phyloP scores from a whole-genome alignment of 2,113 vertebrate species.

The Saiga tatarica region DNA sequence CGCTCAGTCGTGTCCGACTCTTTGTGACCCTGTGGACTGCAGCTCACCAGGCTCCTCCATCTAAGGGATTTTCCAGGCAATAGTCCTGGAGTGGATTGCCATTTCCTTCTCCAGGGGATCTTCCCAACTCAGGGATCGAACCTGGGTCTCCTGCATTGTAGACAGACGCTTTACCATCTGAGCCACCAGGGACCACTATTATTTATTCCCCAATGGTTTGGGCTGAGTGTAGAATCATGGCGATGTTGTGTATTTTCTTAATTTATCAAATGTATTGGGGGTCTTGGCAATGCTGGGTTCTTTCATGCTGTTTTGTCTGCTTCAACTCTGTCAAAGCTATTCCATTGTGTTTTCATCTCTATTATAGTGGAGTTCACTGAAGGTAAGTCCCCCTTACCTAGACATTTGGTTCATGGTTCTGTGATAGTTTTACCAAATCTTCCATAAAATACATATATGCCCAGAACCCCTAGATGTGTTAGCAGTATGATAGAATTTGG shows the following conservation, averaged over 20 bases:
- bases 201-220: not conserved
- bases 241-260: not conserved
- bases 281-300: not conserved
- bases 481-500: not conserved
- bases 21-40: too few relatives aligned
- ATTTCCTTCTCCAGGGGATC: too few relatives aligned
- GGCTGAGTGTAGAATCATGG: not conserved
- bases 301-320: not conserved
- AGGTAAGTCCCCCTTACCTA: not conserved
- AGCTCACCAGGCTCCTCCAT: too few relatives aligned
- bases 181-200: not conserved
- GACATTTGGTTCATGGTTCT: not conserved
- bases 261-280: not conserved
- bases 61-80: too few relatives aligned
- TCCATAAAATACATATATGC: not conserved
- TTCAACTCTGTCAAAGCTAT: not conserved
- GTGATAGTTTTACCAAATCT: not conserved
- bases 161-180: too few relatives aligned
- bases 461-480: not conserved
- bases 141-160: too few relatives aligned
- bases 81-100: too few relatives aligned
- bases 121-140: too few relatives aligned
- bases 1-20: too few relatives aligned
- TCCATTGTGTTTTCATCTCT: not conserved
- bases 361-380: not conserved